A percentile compares a stretch with the other conserved stretches of the same genome.
phyloP scores from a whole-genome alignment of 2,888 invertebrate genomes.

The Pyrocoelia pectoralis region DNA sequence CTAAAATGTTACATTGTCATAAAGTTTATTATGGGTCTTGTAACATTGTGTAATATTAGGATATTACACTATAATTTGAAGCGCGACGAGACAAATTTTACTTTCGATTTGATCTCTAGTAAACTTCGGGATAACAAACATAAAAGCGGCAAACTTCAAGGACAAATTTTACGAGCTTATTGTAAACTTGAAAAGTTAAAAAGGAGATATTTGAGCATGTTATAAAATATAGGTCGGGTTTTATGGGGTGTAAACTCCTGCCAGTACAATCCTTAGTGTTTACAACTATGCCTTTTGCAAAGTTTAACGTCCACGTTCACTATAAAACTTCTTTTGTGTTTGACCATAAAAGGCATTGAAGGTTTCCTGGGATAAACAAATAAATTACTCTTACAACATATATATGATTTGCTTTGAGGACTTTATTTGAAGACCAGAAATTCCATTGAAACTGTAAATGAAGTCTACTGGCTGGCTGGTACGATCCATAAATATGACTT shows the following conservation, averaged over 20 bases:
- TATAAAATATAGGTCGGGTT: constrained; percentile 29
- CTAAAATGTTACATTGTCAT: too few species aligned
- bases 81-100: not conserved
- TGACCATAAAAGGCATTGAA: constrained; percentile 17
- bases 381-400: not conserved
- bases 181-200: constrained; percentile 11
- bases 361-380: constrained; percentile 23
- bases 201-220: constrained; percentile 18
- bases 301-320: constrained; percentile 23
- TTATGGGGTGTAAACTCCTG: constrained; percentile 26
- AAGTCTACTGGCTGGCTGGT: too few species aligned
- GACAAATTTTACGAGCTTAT: constrained; percentile 23
- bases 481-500: too few species aligned
- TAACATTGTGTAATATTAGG: too few species aligned
- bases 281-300: constrained; percentile 30
- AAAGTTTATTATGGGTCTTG: too few species aligned
- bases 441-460: not conserved
- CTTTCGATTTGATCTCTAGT: not conserved
- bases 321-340: constrained; percentile 18
- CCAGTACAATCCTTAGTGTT: constrained; percentile 21
- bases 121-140: not conserved
- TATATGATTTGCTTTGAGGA: not conserved
- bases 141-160: constrained; percentile 19
- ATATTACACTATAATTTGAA: too few species aligned
- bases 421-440: constrained; percentile 4